phyloP scores from a whole-genome alignment of 2,888 invertebrate species.

The Margaritifera margaritifera region DNA sequence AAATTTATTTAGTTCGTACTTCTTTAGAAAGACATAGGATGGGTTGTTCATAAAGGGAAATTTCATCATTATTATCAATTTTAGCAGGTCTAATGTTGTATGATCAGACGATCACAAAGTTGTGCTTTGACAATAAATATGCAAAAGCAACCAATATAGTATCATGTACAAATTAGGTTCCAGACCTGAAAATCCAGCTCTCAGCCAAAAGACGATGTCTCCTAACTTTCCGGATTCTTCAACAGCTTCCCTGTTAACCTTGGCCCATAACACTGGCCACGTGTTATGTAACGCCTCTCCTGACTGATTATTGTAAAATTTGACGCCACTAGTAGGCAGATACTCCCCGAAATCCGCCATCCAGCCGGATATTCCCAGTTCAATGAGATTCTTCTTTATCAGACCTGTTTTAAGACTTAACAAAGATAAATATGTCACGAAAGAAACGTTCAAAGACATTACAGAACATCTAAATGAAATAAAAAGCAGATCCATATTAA shows the following conservation, averaged over 20 bases:
- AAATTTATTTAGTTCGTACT: no score
- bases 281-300: slow-evolving; percentile 56
- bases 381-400: slow-evolving; percentile 62
- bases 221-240: slow-evolving; percentile 58
- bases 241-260: slow-evolving; percentile 59
- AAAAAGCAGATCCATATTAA: no score
- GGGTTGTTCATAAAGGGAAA: no score
- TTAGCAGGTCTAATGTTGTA: no score
- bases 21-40: no score
- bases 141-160: no score
- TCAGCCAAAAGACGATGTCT: slow-evolving; percentile 65
- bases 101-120: no score
- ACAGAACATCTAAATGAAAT: not conserved
- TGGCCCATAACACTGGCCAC: slow-evolving; percentile 64
- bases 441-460: not conserved
- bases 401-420: slow-evolving; percentile 31
- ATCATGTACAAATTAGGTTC: not conserved
- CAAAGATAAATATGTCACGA: no score
- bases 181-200: slow-evolving; percentile 61
- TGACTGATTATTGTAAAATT: slow-evolving; percentile 40
- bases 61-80: no score
- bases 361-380: slow-evolving; percentile 66
- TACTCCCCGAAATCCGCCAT: slow-evolving; percentile 70
- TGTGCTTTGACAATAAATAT: no score
- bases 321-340: slow-evolving; percentile 53